Percentiles rank a stretch among this genome's conserved stretches.
Conservation (phyloP, 2,888 invertebrate genomes). For the Archips xylosteana region DNA sequence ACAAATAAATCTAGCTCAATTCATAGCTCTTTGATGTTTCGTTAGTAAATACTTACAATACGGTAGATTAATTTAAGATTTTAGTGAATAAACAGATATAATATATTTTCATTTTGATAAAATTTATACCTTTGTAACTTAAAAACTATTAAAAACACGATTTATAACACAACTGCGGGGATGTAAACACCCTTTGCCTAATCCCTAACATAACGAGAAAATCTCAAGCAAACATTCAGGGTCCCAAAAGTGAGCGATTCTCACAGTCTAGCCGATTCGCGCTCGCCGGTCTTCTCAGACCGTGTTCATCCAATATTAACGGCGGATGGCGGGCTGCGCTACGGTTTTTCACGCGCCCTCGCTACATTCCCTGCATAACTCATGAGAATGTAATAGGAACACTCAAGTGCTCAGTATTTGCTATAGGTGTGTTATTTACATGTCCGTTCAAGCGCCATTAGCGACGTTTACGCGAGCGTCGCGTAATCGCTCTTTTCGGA, state of each 20-base stretch:
- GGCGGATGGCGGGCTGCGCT: constrained; percentile 60
- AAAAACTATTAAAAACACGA: background rate
- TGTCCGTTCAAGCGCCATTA: constrained; percentile 68
- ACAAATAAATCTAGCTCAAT: too few relatives aligned
- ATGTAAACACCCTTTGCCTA: constrained; percentile 47
- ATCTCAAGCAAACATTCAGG: constrained; percentile 67
- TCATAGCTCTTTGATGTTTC: too few relatives aligned
- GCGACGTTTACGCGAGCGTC: constrained; percentile 49
- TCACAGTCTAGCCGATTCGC: constrained; percentile 72
- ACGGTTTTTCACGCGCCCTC: constrained; percentile 78
- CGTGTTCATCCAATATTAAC: constrained; percentile 80
- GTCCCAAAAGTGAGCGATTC: constrained; percentile 74
- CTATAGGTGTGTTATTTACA: constrained; percentile 69
- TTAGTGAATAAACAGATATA: too few relatives aligned
- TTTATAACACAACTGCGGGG: constrained; percentile 21
- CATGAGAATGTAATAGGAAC: constrained; percentile 80
- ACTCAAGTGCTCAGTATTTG: constrained; percentile 71
- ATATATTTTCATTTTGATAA: background rate
- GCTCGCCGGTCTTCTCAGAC: constrained; percentile 64
- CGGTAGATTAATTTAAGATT: too few relatives aligned
- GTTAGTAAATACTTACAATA: too few relatives aligned
- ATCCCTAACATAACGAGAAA: constrained; percentile 69
- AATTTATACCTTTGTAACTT: background rate
- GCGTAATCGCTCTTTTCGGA: constrained; percentile 43
- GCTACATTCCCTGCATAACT: constrained; percentile 76